Base-by-base conservation (phyloP, 53 echinoderm and acorn worm species). In the Arbacia lixula region DNA sequence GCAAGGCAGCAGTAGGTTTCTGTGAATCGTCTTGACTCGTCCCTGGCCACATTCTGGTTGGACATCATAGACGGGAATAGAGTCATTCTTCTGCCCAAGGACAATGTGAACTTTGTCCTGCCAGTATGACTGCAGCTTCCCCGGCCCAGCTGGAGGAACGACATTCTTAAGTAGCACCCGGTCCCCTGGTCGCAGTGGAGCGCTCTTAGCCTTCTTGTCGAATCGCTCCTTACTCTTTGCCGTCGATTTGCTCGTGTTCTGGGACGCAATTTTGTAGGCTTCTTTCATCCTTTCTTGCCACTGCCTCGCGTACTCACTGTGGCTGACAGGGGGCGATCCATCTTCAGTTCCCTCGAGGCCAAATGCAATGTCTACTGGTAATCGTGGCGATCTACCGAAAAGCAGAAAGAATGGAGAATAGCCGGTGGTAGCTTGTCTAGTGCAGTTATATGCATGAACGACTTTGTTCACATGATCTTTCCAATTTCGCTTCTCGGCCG, bases 381-480 rank as follows among this genome's bases (percentile, higher is more conserved):
- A 66, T 42, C 88, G 32, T 26, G 88, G 66, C 8, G 73, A 63
- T 63, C 63, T 33, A 33, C 88, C 84, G 50, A 84, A 88, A 25
- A 88, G 83, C 20, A 88, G 54, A 39, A 2, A 88, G 63, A 72
- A 73, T 12, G 88, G 88, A 31, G 76, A 84, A 64, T 74, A 88
- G 19, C 82, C 87, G 17, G 87, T 93, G 16, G 84, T 41, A 24
- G 76, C 86, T 36, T 65, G 73, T 12, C 55, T 62, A 0, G 92
- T 92, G n/a, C n/a, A n/a, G 36, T 92, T 92, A 24, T 89, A 90
- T 10, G 90, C 90, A 85, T 93, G 93, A 20, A 87, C 85, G 40
- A 78, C 79, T 43, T 87, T 90, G 69, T 79, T 84, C 49, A 75
- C 34, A 43, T 60, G 52, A 5, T 87, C 84, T 46, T 74, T 83